phyloP scores from a whole-genome alignment of 1,140 invertebrate genomes.

The Drosophila oshimai region DNA sequence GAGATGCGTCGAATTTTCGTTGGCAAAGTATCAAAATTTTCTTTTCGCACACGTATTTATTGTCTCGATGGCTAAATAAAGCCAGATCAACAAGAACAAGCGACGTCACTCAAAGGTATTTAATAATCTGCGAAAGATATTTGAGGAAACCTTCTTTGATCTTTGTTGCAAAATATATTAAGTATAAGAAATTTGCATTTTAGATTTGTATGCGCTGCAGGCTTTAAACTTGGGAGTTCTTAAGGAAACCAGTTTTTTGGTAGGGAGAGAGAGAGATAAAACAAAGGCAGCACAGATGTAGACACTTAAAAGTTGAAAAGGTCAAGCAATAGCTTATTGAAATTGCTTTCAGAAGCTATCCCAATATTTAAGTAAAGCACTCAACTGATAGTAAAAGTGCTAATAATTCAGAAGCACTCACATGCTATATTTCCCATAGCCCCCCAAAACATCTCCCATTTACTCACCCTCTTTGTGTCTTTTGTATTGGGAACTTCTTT shows the following conservation, averaged over 20 bases:
- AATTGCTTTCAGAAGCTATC: background rate
- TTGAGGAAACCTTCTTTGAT: slow-evolving; percentile 44
- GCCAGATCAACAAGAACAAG: slow-evolving; percentile 36
- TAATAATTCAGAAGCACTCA: background rate
- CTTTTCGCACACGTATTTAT: slow-evolving; percentile 45
- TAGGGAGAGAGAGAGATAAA: background rate
- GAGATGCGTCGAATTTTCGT: slow-evolving; percentile 50
- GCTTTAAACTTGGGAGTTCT: slow-evolving; percentile 27
- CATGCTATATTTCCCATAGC: slow-evolving; percentile 4
- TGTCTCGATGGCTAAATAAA: slow-evolving; percentile 52
- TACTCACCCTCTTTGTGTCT: slow-evolving; percentile 22
- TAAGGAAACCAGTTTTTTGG: slow-evolving; percentile 29
- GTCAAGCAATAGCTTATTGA: slow-evolving; percentile 1
- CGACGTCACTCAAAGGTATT: slow-evolving; percentile 64
- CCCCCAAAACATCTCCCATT: background rate
- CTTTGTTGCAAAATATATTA: background rate
- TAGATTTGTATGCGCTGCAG: slow-evolving; percentile 32
- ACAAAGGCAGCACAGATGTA: background rate
- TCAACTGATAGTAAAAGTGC: slow-evolving; percentile 40
- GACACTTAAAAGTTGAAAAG: slow-evolving; percentile 17
- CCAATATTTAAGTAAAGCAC: slow-evolving; percentile 4
- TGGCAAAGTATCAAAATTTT: slow-evolving; percentile 67
- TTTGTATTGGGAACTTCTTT: background rate
- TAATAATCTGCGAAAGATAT: slow-evolving; percentile 23
- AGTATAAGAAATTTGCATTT: slow-evolving; percentile 22